A percentile compares a stretch with the other conserved stretches of the same genome.
These are phyloP conservation scores for Drosophila bipectinata DNA, from an alignment of 1,140 invertebrate species.

Conservation along the genomic window DNA sequence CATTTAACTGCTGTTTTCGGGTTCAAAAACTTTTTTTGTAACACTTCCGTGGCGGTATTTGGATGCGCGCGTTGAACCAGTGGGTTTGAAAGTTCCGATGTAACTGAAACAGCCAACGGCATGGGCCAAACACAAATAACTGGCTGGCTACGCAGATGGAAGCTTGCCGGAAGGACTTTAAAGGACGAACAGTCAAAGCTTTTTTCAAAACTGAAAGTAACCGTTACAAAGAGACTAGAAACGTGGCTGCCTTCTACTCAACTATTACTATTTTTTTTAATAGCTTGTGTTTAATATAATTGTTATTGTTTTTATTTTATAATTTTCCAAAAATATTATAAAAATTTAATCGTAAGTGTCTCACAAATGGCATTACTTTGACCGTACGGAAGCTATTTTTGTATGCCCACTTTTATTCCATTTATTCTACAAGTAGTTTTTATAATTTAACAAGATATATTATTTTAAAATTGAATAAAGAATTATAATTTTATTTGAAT, in stretches of 20 bases:
- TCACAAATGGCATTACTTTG: no score
- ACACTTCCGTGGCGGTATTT: constrained; percentile 21
- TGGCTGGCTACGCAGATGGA: constrained; percentile 24
- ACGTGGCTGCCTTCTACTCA: background rate
- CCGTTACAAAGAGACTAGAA: constrained; percentile 2
- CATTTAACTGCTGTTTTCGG: constrained; percentile 51
- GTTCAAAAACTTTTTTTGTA: constrained; percentile 63
- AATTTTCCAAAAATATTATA: no score
- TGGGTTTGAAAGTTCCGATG: constrained; percentile 71
- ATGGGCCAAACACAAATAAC: constrained; percentile 18
- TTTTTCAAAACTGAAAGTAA: constrained; percentile 20
- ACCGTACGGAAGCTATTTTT: no score
- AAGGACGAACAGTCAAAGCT: constrained; percentile 32
- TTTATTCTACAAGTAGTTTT: no score
- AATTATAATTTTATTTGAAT: background rate
- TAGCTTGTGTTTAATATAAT: background rate
- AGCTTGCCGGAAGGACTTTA: constrained; percentile 42
- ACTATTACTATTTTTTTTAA: background rate
- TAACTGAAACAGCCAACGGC: constrained; percentile 63
- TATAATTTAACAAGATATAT: no score
- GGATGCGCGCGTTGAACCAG: constrained; percentile 59
- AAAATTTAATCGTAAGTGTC: no score
- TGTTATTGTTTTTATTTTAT: no score
- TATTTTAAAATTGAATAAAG: no score
- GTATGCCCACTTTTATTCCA: no score